Conservation (phyloP, 2,888 invertebrate species). For the Papilio gigon region DNA sequence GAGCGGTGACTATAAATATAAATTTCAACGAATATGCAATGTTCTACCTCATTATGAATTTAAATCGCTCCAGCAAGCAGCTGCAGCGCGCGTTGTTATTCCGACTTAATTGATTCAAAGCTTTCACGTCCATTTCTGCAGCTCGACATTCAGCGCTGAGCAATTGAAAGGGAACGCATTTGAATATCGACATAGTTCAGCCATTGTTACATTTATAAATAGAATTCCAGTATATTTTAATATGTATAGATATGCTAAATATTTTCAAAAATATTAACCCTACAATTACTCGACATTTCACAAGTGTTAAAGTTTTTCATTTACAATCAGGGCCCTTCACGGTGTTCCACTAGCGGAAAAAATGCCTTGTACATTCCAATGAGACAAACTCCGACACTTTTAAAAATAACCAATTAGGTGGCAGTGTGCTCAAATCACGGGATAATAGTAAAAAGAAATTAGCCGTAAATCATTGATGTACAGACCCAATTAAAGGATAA, state of each 20-base stretch:
- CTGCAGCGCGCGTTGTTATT: conserved; percentile 31
- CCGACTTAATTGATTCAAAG: conserved; percentile 30
- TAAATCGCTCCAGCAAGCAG: conserved; percentile 14
- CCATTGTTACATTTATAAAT: background rate
- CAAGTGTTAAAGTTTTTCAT: too few species aligned
- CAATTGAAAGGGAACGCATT: conserved; percentile 6
- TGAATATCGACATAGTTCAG: background rate
- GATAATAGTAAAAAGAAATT: too few species aligned
- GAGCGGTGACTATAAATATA: background rate
- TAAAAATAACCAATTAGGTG: too few species aligned
- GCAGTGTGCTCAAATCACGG: too few species aligned
- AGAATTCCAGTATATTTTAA: background rate
- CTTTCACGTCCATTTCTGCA: conserved; percentile 23
- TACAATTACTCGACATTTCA: too few species aligned
- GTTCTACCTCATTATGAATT: conserved; percentile 23
- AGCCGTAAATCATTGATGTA: too few species aligned
- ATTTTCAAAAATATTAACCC: too few species aligned
- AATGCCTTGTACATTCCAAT: too few species aligned
- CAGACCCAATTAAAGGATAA: too few species aligned
- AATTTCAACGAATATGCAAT: background rate
- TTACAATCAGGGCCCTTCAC: too few species aligned
- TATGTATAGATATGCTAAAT: background rate
- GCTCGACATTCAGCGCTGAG: conserved; percentile 5
- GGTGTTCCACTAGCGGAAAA: too few species aligned
- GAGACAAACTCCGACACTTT: too few species aligned